Base-by-base conservation (phyloP, 2,888 invertebrate species). In the Drosophila barbarae region DNA sequence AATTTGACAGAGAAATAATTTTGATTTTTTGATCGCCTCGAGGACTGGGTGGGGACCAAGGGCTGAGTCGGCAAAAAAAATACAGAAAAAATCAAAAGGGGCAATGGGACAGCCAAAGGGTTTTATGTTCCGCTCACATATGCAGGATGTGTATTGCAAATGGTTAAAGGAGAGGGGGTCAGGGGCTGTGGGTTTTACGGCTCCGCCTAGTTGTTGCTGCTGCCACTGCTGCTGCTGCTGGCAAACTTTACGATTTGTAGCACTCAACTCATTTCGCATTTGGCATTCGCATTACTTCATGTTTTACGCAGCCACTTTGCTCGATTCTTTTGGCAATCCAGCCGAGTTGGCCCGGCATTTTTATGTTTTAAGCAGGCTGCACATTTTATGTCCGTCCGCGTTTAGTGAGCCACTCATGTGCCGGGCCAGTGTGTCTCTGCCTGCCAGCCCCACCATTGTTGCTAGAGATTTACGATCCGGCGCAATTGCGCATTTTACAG, bases 401-500 rank as follows among this genome's bases (percentile, higher is more conserved):
- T 84, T 80, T 84, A 80, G 84, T 80, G 73, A 75, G 84, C 79
- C 73, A 80, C 84, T 80, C 71, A 68, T 57, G 67, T 63, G 66
- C 30, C 46, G 18, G 28, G 30, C 30, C 44, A 46, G 44, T 15
- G 28, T 44, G 44, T 46, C 34, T n/a, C 23, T 39, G 53, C 13
- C 53, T 36, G 66, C 70, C 39, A 53, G 72, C 68, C 47, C 69
- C 59, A 54, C 69, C 59, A 54, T 68, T 68, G 68, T 68, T 68
- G 60, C 51, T n/a, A 54, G 74, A 78, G 84, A 80, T 80, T 84
- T 80, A 80, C 84, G 79, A 80, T 64, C 81, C 84, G 73, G 72
- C 79, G 84, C 80, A 82, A 82, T 84, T 84, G 80, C 80, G 80
- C 80, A 82, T 81, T 84, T 81, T 84, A 84, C 84, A 82, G 79